phyloP scores from a whole-genome alignment of 2,797 vertebrate species.

The Benthosema pterotum region DNA sequence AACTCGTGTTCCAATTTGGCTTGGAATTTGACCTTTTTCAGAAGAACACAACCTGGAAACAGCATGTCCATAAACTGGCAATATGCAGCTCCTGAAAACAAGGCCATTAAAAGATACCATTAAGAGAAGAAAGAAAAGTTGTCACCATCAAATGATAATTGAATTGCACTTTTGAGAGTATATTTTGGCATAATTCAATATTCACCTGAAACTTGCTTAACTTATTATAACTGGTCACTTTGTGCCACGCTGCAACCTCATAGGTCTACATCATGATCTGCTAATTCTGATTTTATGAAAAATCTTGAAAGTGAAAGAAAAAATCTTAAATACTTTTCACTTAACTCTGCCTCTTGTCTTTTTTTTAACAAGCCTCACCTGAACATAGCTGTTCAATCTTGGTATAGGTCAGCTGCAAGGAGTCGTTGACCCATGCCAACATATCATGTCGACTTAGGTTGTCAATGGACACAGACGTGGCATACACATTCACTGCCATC shows the following conservation, averaged over 20 bases:
- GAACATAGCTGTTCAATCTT: slow-evolving; percentile 98
- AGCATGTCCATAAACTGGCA: slow-evolving; percentile 99
- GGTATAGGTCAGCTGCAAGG: slow-evolving; percentile 94
- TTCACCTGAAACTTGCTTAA: too few relatives aligned
- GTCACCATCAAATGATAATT: too few relatives aligned
- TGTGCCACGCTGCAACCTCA: too few relatives aligned
- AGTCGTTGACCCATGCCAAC: slow-evolving; percentile 98
- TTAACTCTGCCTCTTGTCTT: too few relatives aligned
- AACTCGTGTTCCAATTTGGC: slow-evolving; percentile 97
- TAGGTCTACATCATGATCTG: too few relatives aligned
- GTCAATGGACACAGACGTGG: slow-evolving; percentile 96
- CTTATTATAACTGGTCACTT: too few relatives aligned
- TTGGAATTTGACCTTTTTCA: slow-evolving; percentile 98
- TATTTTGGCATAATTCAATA: too few relatives aligned
- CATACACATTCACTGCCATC: slow-evolving; percentile 98
- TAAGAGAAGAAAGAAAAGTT: too few relatives aligned
- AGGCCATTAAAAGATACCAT: slow-evolving; percentile 16
- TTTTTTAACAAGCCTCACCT: slow-evolving; percentile 73
- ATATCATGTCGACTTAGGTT: slow-evolving; percentile 98
- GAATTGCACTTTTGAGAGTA: too few relatives aligned
- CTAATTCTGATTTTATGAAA: too few relatives aligned
- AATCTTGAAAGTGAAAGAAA: too few relatives aligned
- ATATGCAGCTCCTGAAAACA: slow-evolving; percentile 88
- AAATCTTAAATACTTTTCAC: too few relatives aligned
- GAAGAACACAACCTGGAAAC: slow-evolving; percentile 93